Conservation (phyloP, 2,888 invertebrate genomes). For the Diploptera punctata region DNA sequence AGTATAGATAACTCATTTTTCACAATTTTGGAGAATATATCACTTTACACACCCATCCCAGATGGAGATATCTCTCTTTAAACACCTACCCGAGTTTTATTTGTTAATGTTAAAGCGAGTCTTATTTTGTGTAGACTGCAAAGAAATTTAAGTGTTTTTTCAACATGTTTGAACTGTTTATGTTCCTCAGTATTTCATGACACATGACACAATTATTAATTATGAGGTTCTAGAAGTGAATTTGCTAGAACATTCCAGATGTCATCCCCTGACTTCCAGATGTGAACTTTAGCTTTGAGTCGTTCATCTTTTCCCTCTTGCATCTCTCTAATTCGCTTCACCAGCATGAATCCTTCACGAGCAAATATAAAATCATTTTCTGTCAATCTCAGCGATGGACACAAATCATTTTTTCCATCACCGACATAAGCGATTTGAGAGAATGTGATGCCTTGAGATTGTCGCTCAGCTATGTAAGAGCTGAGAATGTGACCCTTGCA, state of each 20-base stretch:
- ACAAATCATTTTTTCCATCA: conserved; percentile 81
- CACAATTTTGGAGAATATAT: too few relatives aligned
- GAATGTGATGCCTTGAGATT: conserved; percentile 58
- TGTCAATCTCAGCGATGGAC: conserved; percentile 69
- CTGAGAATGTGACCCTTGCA: conserved; percentile 79
- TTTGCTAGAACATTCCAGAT: conserved; percentile 42
- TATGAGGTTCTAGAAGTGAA: too few relatives aligned
- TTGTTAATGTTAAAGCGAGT: too few relatives aligned
- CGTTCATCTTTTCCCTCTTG: conserved; percentile 40
- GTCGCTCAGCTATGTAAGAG: conserved; percentile 63
- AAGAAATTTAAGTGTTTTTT: too few relatives aligned
- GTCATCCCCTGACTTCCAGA: conserved; percentile 52
- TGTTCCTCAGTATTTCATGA: too few relatives aligned
- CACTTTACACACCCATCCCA: too few relatives aligned
- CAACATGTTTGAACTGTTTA: too few relatives aligned
- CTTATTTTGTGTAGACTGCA: too few relatives aligned
- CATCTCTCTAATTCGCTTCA: conserved; percentile 50
- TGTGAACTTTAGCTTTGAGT: conserved; percentile 53
- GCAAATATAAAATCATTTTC: conserved; percentile 70
- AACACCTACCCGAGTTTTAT: too few relatives aligned
- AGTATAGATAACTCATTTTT: too few relatives aligned
- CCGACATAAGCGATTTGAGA: conserved; percentile 71
- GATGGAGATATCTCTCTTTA: too few relatives aligned
- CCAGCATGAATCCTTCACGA: conserved; percentile 60
- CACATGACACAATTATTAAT: too few relatives aligned